Evolutionary conservation across 2,113 vertebrate genomes (phyloP), one percentile per base, ranked within the genome.

Genomic region (Phasianus colchicus): DNA sequence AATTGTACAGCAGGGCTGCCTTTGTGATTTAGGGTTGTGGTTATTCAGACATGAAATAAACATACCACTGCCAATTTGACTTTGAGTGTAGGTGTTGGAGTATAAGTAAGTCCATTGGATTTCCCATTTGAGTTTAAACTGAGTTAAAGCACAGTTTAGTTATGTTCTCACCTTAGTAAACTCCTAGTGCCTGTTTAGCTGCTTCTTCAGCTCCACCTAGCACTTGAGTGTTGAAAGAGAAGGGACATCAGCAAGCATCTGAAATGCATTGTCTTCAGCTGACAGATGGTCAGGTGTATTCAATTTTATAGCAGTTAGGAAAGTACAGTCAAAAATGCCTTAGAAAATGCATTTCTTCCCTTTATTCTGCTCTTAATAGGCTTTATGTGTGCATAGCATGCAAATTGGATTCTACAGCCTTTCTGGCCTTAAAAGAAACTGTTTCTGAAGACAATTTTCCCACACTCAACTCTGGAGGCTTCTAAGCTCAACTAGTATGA

Each of bases 31-130:
- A 65, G 64, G 63, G 42, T 66, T 96, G 74, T 17, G 29, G 58
- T 47, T 86, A 95, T 86, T 87, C 36, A 60, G 65, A 61, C 78
- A 64, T 88, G 65, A 92, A 65, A 90, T 92, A 77, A 95, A 75
- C 71, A 55, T 38, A 24, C 69, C 32, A 12, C 60, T 83, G 75
- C 89, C 87, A 77, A 1, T 66, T 54, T 48, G 64, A 15, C 21
- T 32, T 70, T 65, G 55, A 40, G 24, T 22, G 7, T 45, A 79
- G 78, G 21, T 95, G 36, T 2, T 55, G 55, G 71, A 42, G 40
- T 55, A 47, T 14, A 34, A 92, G 34, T 34, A 83, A 88, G 42
- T 36, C 89, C 58, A 36, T 30, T 16, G 10, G 45, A n/a, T 58
- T 58, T 86, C 82, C 85, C 42, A 5, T 87, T 74, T 73, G 74